phyloP scores from a whole-genome alignment of 2,797 vertebrate species.

The Apogon talboti region DNA sequence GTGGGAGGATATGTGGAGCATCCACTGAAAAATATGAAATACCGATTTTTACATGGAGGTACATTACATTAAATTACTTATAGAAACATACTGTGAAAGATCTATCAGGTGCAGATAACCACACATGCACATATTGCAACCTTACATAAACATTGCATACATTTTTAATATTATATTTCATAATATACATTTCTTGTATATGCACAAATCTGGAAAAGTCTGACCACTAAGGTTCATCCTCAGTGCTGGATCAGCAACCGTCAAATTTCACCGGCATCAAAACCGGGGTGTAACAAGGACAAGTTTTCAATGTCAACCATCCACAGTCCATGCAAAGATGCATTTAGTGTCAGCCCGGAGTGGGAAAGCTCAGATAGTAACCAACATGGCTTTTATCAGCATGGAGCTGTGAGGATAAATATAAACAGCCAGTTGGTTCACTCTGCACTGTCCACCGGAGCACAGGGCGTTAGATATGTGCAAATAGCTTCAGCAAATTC shows the following conservation, averaged over 20 bases:
- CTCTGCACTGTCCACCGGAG: conserved; percentile 47
- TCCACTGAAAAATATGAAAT: too few species aligned
- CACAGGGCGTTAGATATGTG: conserved; percentile 44
- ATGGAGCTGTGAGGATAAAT: conserved; percentile 52
- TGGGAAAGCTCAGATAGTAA: conserved; percentile 42
- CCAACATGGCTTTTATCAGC: conserved; percentile 54
- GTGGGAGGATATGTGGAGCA: too few species aligned
- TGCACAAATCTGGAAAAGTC: neutral
- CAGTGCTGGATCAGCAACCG: conserved; percentile 35
- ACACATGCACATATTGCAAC: too few species aligned
- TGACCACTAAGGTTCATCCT: neutral
- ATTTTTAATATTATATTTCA: too few species aligned
- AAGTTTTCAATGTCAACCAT: conserved; percentile 56
- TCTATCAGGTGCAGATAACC: neutral
- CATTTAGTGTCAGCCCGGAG: conserved; percentile 36
- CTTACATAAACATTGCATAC: too few species aligned
- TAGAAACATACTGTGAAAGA: neutral
- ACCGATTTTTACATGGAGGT: too few species aligned
- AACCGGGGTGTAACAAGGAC: conserved; percentile 42
- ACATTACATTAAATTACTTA: too few species aligned
- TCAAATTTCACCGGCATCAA: conserved; percentile 29
- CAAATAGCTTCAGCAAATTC: conserved; percentile 58
- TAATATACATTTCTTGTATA: too few species aligned
- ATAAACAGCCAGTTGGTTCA: conserved; percentile 68
- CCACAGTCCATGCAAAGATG: conserved; percentile 23